Evolutionary conservation across 64 coral and sea anemone genomes (phyloP).

Genomic region (Pachyseris speciosa): DNA sequence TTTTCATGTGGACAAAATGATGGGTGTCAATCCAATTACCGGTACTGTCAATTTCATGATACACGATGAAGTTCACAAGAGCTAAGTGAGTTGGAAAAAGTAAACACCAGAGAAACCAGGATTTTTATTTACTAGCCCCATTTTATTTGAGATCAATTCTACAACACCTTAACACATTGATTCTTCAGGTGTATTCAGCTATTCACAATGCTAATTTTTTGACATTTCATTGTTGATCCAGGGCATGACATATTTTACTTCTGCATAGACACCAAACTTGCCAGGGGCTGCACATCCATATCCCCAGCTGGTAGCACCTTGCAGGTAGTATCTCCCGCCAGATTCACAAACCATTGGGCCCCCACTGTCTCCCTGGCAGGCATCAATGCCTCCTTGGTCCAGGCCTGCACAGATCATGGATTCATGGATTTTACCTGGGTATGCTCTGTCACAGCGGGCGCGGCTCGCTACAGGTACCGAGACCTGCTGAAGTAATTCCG

Average conservation of each 20-base stretch:
- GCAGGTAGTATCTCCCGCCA: slow-evolving; percentile 38
- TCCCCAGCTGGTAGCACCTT: slow-evolving; percentile 52
- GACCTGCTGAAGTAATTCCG: slow-evolving; percentile 26
- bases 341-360: slow-evolving; percentile 35
- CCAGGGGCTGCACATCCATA: slow-evolving; percentile 43
- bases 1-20: too few species aligned
- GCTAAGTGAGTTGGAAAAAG: too few species aligned
- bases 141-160: too few species aligned
- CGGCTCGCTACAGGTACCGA: slow-evolving; percentile 47
- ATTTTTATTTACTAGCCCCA: too few species aligned
- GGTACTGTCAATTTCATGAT: too few species aligned
- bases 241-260: slow-evolving; percentile 32
- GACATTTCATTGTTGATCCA: slow-evolving; percentile 22
- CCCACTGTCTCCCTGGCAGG: slow-evolving; percentile 56
- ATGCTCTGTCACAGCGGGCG: slow-evolving; percentile 26
- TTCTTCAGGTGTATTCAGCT: too few species aligned
- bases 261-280: slow-evolving; percentile 70
- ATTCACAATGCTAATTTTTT: not conserved
- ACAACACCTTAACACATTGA: too few species aligned
- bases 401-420: slow-evolving; percentile 53
- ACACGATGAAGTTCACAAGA: too few species aligned
- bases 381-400: slow-evolving; percentile 61
- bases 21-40: too few species aligned
- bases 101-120: too few species aligned
- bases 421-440: slow-evolving; percentile 53